These are phyloP conservation scores for Bacillus rossius DNA, from an alignment of 1,140 invertebrate species.

Conservation along the genomic window DNA sequence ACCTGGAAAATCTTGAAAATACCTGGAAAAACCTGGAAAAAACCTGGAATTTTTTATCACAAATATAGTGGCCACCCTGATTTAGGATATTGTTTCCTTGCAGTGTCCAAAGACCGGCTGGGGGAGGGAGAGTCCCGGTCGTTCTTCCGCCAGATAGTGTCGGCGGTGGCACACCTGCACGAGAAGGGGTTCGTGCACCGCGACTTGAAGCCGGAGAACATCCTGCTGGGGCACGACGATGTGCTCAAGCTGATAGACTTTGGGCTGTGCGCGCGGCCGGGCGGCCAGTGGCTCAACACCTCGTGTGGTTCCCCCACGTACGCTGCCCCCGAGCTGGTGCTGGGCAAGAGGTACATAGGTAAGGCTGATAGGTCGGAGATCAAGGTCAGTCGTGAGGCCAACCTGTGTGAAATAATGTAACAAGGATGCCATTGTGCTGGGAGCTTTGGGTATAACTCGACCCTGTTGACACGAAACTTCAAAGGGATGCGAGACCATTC, in stretches of 20 bases:
- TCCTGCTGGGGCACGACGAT: conserved; percentile 71
- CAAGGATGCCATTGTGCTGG: not conserved
- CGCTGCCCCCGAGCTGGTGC: conserved; percentile 58
- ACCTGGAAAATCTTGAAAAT: no score
- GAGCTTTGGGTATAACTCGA: not conserved
- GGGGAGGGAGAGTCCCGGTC: conserved; percentile 62
- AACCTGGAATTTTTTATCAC: no score
- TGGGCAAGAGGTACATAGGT: conserved; percentile 49
- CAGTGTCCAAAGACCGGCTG: conserved; percentile 62
- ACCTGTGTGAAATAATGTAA: not conserved
- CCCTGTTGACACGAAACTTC: not conserved
- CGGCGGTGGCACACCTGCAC: conserved; percentile 73
- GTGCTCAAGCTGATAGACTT: conserved; percentile 88
- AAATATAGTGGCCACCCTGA: no score
- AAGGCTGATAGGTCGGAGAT: conserved; percentile 14
- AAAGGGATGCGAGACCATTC: no score
- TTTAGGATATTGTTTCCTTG: no score
- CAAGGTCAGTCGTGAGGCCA: no score
- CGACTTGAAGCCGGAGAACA: conserved; percentile 83
- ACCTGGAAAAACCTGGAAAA: no score
- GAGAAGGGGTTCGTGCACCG: conserved; percentile 69
- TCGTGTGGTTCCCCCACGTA: conserved; percentile 81
- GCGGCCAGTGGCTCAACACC: conserved; percentile 65
- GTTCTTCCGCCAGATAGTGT: conserved; percentile 74
- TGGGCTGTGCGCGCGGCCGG: conserved; percentile 79